A percentile compares a stretch with the other conserved stretches of the same genome.
These are phyloP conservation scores for Oryzias melastigma DNA, from an alignment of 2,113 vertebrate species.

Conservation along the genomic window DNA sequence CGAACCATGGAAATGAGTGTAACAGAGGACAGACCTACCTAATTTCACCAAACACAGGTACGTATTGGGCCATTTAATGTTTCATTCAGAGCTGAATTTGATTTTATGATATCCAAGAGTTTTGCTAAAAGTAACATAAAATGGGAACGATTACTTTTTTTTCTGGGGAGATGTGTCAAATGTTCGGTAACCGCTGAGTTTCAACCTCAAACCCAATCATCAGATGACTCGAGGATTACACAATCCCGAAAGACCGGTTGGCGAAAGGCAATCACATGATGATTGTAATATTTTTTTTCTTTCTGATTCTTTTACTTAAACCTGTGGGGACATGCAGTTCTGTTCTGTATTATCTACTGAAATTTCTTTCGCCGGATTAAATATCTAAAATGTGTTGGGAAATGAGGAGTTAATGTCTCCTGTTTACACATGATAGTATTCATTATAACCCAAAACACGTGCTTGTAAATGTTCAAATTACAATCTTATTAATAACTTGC, in stretches of 20 bases:
- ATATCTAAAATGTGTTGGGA: no score
- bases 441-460: no score
- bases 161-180: neutral
- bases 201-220: neutral
- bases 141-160: neutral
- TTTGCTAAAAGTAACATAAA: no score
- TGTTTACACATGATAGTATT: no score
- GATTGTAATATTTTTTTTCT: neutral
- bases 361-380: no score
- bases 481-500: no score
- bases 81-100: neutral
- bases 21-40: slow-evolving; percentile 2
- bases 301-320: no score
- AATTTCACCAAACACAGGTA: slow-evolving; percentile 12
- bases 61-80: neutral
- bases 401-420: no score
- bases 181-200: no score
- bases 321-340: no score
- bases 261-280: slow-evolving; percentile 66
- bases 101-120: neutral
- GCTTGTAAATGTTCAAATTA: no score
- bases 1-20: slow-evolving; percentile 32
- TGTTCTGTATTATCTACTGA: no score
- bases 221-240: slow-evolving; percentile 28
- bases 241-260: slow-evolving; percentile 16